Percentiles rank a stretch among this genome's conserved stretches.
These are phyloP conservation scores for Tiphia femorata DNA, from an alignment of 2,888 invertebrate genomes.

Conservation along the genomic window DNA sequence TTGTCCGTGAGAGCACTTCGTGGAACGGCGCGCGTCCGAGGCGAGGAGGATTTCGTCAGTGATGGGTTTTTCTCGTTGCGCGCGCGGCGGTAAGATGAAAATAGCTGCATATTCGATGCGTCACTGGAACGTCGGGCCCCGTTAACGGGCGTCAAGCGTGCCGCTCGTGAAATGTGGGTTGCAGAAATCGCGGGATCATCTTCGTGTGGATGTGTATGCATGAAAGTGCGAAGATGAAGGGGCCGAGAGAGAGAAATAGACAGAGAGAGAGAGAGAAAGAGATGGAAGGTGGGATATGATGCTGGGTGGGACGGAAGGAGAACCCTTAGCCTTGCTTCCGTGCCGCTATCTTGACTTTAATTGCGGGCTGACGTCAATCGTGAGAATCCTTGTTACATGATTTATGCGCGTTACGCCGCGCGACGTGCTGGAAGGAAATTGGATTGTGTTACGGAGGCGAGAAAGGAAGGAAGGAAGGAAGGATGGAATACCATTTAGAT, in stretches of 20 bases:
- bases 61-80: constrained; percentile 37
- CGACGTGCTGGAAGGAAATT: too few species aligned
- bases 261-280: too few species aligned
- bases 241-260: too few species aligned
- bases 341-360: constrained; percentile 44
- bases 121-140: constrained; percentile 30
- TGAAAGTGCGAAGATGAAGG: too few species aligned
- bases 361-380: constrained; percentile 37
- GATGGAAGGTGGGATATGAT: too few species aligned
- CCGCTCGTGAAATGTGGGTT: constrained; percentile 37
- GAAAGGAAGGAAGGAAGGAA: too few species aligned
- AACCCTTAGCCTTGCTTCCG: constrained; percentile 46
- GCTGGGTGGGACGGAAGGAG: too few species aligned
- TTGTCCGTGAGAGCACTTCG: constrained; percentile 3
- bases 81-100: constrained; percentile 37
- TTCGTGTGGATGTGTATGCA: too few species aligned
- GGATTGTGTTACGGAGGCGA: too few species aligned
- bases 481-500: too few species aligned
- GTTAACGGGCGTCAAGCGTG: constrained; percentile 20
- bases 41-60: constrained; percentile 18
- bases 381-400: constrained; percentile 1
- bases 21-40: not conserved
- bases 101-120: constrained; percentile 46
- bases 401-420: too few species aligned
- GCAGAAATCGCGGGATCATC: constrained; percentile 30